Conservation (phyloP, 2,888 invertebrate genomes). For the Drosophila leonis region DNA sequence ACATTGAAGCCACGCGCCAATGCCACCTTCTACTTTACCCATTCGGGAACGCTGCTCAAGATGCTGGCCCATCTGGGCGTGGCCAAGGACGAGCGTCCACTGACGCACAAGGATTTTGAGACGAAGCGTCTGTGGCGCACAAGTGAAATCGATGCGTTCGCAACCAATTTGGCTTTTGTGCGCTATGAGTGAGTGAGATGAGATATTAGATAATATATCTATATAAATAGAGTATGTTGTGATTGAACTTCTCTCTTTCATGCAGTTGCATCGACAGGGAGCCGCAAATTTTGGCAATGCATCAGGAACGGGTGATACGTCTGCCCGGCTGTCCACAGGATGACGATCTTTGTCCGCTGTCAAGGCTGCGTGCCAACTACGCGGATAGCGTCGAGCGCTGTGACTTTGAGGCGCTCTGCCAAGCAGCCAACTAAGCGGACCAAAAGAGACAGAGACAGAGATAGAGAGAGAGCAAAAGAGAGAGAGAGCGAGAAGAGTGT, state of each 20-base stretch:
- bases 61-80: slow-evolving; percentile 90
- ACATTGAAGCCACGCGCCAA: slow-evolving; percentile 68
- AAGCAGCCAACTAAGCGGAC: slow-evolving; percentile 35
- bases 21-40: slow-evolving; percentile 91
- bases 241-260: not conserved
- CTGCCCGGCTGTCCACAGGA: slow-evolving; percentile 89
- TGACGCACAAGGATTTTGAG: slow-evolving; percentile 87
- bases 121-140: slow-evolving; percentile 87
- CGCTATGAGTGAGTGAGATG: slow-evolving; percentile 88
- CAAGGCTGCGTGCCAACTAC: slow-evolving; percentile 87
- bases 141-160: slow-evolving; percentile 91
- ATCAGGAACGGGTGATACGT: slow-evolving; percentile 90
- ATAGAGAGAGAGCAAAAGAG: not conserved
- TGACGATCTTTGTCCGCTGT: slow-evolving; percentile 88
- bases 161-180: slow-evolving; percentile 92
- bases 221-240: no score
- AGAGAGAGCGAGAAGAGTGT: not conserved
- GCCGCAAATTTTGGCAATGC: slow-evolving; percentile 88
- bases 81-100: slow-evolving; percentile 88
- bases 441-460: not conserved
- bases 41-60: slow-evolving; percentile 93
- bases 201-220: not conserved
- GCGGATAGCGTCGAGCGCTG: slow-evolving; percentile 88
- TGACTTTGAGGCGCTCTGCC: slow-evolving; percentile 89
- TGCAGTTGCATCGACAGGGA: slow-evolving; percentile 71